These are phyloP conservation scores for Varanus salvator DNA, from an alignment of 2,113 vertebrate genomes.

Conservation along the genomic window DNA sequence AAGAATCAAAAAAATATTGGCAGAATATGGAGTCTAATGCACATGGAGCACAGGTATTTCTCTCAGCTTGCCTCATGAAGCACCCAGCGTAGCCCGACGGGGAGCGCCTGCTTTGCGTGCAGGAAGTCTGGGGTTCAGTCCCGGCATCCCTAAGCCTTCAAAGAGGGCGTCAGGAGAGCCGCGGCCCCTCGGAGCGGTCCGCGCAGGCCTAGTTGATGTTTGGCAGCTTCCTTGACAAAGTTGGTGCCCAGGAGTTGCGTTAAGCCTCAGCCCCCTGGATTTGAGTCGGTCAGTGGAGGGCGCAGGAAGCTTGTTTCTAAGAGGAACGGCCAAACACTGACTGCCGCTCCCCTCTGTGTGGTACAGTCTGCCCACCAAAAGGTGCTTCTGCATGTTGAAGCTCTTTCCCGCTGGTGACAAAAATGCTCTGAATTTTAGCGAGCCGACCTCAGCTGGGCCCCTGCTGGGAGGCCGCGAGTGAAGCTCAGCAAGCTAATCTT, in stretches of 20 bases:
- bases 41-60: constrained; percentile 85
- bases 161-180: background rate
- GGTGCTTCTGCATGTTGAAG: background rate
- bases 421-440: background rate
- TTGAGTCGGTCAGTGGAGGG: background rate
- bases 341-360: background rate
- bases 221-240: background rate
- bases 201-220: too few species aligned
- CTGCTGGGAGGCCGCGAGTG: background rate
- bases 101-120: too few species aligned
- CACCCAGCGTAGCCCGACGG: background rate
- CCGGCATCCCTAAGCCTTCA: background rate
- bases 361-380: background rate
- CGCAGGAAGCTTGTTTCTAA: background rate
- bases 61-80: too few species aligned
- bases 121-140: background rate
- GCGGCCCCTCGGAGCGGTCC: background rate
- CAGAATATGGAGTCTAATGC: constrained; percentile 78
- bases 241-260: background rate
- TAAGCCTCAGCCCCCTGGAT: background rate
- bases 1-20: constrained; percentile 92
- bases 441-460: background rate
- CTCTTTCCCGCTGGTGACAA: background rate
- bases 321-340: too few species aligned
- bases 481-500: background rate